Evolutionary conservation across 2,888 invertebrate species (phyloP).

Genomic region (Balanococcus diminutus): DNA sequence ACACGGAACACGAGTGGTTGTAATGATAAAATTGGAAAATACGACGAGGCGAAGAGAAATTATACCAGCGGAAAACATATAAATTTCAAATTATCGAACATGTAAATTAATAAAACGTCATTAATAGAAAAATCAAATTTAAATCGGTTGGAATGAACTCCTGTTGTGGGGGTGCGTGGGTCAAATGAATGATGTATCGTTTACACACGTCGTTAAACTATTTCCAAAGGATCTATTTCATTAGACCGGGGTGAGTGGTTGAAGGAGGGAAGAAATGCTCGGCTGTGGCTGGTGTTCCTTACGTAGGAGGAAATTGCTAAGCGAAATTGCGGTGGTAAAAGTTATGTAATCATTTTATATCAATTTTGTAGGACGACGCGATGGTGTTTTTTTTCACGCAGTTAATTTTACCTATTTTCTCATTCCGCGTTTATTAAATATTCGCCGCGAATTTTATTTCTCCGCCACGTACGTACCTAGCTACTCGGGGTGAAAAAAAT

Average conservation of each 20-base stretch:
- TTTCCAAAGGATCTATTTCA: not conserved
- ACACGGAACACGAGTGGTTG: no score
- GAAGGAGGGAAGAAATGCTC: not conserved
- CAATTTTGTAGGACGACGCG: no score
- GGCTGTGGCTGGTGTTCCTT: not conserved
- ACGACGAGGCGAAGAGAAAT: not conserved
- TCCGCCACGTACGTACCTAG: not conserved
- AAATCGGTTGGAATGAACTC: not conserved
- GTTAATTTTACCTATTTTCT: no score
- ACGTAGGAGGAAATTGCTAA: not conserved
- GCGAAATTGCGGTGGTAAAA: no score
- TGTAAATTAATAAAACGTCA: not conserved
- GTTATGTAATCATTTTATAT: no score
- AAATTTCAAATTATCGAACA: conserved; percentile 21
- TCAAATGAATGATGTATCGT: not conserved
- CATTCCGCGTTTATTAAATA: no score
- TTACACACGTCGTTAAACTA: not conserved
- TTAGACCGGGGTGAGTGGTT: not conserved
- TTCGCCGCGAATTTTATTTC: not conserved
- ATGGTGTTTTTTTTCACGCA: no score
- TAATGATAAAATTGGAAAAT: no score
- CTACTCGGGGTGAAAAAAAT: not conserved
- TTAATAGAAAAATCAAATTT: conserved; percentile 13
- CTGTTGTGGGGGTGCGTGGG: not conserved
- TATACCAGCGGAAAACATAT: not conserved